Evolutionary conservation across 2,797 vertebrate genomes (phyloP), one percentile per base, ranked within the genome.

Genomic region (Echiichthys vipera): DNA sequence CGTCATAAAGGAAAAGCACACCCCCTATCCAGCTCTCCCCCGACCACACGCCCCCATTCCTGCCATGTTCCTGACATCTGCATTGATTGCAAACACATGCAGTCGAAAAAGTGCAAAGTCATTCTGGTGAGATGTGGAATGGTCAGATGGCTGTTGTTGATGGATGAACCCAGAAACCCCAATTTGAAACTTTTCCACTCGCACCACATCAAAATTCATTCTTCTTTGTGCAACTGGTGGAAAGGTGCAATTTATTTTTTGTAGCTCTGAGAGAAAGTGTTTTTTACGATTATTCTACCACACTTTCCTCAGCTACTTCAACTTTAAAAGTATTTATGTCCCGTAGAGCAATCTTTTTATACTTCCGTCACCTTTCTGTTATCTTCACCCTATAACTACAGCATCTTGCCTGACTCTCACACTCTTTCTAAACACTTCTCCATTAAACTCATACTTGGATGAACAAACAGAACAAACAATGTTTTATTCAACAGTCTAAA

Each of bases 51-150:
- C 30, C 22, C 29, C 50, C 24, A 14, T 37, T 32, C 65, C 68
- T 46, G 18, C 36, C 11, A 22, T 6, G 6, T 29, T 42, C 30
- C 59, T 34, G 4, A 76, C 39, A 56, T 68, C 56, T 68, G 51
- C 58, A 65, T 56, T 91, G 87, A 95, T 72, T 69, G 67, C 76
- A 92, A 94, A 89, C 92, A 94, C 53, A 89, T 94, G 93, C n/a
- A 5, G 37, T 5, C 24, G 1, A 70, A 71, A 91, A 93, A 91
- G 59, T 93, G 94, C 93, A 71, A 0, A 92, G 90, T 94, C 94
- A 94, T 80, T 77, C 62, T 90, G 85, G n/a, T 85, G n/a, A 54
- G 68, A 46, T 29, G 30, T 18, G 11, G 51, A 64, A 18, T 15
- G 13, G 5, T 73, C 18, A 42, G 3, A 54, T 34, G 56, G 36